Percentiles rank a stretch among this genome's conserved stretches.
Conservation (phyloP, 2,888 invertebrate species). For the Tuta absoluta region DNA sequence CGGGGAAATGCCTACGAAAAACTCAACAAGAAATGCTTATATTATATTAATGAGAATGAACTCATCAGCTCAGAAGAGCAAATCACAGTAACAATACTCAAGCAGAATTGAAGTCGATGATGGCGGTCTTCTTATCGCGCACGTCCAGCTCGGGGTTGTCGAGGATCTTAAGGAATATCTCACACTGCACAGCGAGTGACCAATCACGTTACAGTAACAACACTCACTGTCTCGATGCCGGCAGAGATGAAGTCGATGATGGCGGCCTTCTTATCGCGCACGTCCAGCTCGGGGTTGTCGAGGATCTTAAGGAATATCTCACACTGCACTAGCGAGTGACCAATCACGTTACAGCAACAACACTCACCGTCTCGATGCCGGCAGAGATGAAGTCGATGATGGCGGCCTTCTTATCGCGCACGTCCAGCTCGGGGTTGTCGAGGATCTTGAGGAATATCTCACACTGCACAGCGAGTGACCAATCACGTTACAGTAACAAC, state of each 20-base stretch:
- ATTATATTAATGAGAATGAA: too few relatives aligned
- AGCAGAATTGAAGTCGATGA: conserved; percentile 93
- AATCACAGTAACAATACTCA: too few relatives aligned
- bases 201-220: too few relatives aligned
- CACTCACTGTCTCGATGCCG: conserved; percentile 82
- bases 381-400: conserved; percentile 93
- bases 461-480: too few relatives aligned
- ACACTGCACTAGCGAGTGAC: too few relatives aligned
- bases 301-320: conserved; percentile 89
- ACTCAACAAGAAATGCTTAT: too few relatives aligned
- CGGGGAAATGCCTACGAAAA: too few relatives aligned
- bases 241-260: conserved; percentile 93
- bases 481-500: too few relatives aligned
- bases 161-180: conserved; percentile 88
- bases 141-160: conserved; percentile 86
- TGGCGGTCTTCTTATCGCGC: conserved; percentile 90
- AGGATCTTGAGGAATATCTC: conserved; percentile 89
- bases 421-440: conserved; percentile 86
- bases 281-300: conserved; percentile 86
- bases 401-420: conserved; percentile 90
- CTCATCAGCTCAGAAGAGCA: too few relatives aligned
- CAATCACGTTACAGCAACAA: too few relatives aligned
- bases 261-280: conserved; percentile 90
- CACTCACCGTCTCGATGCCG: conserved; percentile 82
- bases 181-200: too few relatives aligned